Conservation (phyloP, 2,113 vertebrate species). For the Aegypius monachus region DNA sequence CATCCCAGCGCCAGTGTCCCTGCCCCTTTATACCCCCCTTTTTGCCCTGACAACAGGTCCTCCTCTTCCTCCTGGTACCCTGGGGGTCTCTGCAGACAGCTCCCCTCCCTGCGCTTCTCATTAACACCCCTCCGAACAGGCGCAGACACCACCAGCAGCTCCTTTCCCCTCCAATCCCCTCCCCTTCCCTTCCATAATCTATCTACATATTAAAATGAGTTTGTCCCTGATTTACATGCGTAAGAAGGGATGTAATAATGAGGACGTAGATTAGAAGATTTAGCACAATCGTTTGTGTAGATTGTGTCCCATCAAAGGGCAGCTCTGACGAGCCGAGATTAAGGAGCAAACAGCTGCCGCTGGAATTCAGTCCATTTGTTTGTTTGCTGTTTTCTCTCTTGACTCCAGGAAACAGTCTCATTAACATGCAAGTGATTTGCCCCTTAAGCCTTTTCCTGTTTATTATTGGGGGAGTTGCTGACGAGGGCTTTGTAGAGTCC, state of each 20-base stretch:
- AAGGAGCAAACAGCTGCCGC: constrained; percentile 90
- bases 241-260: constrained; percentile 82
- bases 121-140: constrained; percentile 61
- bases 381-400: constrained; percentile 63
- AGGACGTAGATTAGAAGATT: constrained; percentile 89
- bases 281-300: constrained; percentile 89
- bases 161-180: constrained; percentile 59
- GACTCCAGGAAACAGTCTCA: constrained; percentile 72
- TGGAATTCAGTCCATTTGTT: constrained; percentile 75
- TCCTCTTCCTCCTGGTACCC: constrained; percentile 11
- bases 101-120: constrained; percentile 57
- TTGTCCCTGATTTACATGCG: constrained; percentile 86
- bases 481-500: constrained; percentile 64
- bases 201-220: constrained; percentile 81
- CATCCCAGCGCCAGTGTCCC: background rate
- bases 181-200: constrained; percentile 78
- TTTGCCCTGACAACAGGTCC: constrained; percentile 63
- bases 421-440: constrained; percentile 73
- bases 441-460: constrained; percentile 72
- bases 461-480: constrained; percentile 72
- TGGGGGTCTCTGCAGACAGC: background rate
- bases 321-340: constrained; percentile 87
- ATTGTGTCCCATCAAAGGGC: constrained; percentile 86
- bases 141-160: constrained; percentile 58
- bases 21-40: background rate